These are phyloP conservation scores for Trochalopteron elliotii DNA, from an alignment of 2,113 vertebrate species.

Conservation along the genomic window DNA sequence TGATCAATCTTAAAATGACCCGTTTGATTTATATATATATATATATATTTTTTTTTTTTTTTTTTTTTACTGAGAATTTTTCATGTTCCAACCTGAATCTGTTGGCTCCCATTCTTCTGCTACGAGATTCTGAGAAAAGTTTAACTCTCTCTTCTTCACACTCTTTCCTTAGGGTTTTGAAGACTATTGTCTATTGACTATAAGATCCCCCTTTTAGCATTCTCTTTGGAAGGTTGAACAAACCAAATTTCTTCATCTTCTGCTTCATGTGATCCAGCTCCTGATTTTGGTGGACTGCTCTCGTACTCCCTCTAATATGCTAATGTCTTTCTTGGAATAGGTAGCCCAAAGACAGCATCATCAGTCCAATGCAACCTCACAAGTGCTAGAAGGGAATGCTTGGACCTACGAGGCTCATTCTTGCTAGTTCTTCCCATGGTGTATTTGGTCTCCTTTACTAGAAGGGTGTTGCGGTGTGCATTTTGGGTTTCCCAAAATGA, in stretches of 20 bases:
- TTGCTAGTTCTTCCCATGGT: not conserved
- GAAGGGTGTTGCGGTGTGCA: not conserved
- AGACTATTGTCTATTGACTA: too few relatives aligned
- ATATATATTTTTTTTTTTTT: too few relatives aligned
- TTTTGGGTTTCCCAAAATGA: too few relatives aligned
- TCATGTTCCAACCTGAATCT: not conserved
- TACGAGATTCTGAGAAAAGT: not conserved
- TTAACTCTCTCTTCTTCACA: not conserved
- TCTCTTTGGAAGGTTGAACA: not conserved
- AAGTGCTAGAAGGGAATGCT: not conserved
- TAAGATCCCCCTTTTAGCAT: not conserved
- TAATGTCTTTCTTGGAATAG: not conserved
- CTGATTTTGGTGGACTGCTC: not conserved
- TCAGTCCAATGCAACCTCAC: not conserved
- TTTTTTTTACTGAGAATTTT: not conserved
- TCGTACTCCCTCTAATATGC: accelerated
- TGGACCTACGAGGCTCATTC: not conserved
- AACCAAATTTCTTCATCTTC: not conserved
- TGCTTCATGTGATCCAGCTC: not conserved
- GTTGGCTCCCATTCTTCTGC: not conserved
- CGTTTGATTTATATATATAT: not conserved
- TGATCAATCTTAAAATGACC: not conserved
- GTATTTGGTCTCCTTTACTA: not conserved
- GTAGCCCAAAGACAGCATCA: not conserved
- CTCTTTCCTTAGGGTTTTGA: not conserved